Base-by-base conservation (phyloP, 2,888 invertebrate species). In the Bembecia ichneumoniformis region DNA sequence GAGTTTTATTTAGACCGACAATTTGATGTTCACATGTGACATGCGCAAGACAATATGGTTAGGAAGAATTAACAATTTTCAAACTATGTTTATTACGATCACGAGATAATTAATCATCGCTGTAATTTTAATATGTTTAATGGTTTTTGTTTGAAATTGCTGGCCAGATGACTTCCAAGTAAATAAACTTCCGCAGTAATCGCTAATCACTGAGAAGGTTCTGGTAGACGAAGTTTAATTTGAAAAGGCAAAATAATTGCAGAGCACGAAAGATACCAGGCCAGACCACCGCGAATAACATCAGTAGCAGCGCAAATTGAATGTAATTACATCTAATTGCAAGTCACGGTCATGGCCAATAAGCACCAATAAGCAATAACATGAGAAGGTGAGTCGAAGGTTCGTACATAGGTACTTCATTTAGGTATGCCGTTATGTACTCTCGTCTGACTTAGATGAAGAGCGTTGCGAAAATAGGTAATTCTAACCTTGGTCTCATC, bases 281-380 rank as follows among this genome's bases (percentile, higher is more conserved):
- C 60, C 70, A 74, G 77, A 71, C 68, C 66, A 68, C 66, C 61
- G 77, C 73, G 71, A 77, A 81, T 76, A 81, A 73, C 81, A 81
- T 77, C 74, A 70, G 74, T 70, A 72, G 74, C 69, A 72, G 71
- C 65, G 78, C 81, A 83, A 84, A 87, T 86, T 86, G 80, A 76
- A 79, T 77, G 75, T 86, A 87, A 87, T 87, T 82, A 82, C 71
- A 74, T 72, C 79, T 87, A 87, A 87, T 83, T 82, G 82, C 68
- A 56, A 78, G 72, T 68, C 83, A 87, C 66, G 87, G 87, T 83
- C 87, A 87, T 82, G 87, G 87, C 77, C 82, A 87, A 87, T 86
- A 83, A 84, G 82, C 83, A 84, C 78, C 82, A 82, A 83, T 82
- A 84, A 81, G 81, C 81, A 77, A 74, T 73, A 72, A 74, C 74